phyloP scores from a whole-genome alignment of 2,888 invertebrate genomes.

The Trimorus sp. region DNA sequence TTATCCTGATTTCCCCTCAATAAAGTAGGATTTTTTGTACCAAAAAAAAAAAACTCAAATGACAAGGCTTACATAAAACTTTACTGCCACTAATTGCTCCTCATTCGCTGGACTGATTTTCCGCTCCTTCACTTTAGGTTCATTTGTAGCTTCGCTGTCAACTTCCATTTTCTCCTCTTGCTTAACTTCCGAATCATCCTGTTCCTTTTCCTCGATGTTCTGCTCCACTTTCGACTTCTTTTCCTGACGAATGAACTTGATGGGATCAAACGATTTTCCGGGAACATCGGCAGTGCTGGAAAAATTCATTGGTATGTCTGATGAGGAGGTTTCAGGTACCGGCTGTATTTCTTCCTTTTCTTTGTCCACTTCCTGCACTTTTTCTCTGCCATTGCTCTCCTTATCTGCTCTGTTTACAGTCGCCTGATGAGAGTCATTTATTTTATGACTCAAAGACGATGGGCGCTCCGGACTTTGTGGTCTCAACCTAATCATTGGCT shows the following conservation, averaged over 20 bases:
- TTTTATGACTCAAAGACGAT: background rate
- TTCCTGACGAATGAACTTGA: conserved; percentile 45
- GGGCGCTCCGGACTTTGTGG: background rate
- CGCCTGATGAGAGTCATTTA: too few species aligned
- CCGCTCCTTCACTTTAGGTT: conserved; percentile 35
- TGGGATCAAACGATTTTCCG: conserved; percentile 37
- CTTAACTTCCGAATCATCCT: conserved; percentile 24
- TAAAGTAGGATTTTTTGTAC: background rate
- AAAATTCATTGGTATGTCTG: background rate
- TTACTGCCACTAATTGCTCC: background rate
- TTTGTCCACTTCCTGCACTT: conserved; percentile 21
- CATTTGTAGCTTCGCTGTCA: background rate
- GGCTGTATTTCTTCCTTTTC: conserved; percentile 10
- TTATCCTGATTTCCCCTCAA: background rate
- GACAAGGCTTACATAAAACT: conserved; percentile 38
- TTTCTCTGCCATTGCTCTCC: background rate
- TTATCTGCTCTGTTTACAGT: background rate
- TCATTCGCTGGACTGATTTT: background rate
- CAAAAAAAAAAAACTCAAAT: too few species aligned
- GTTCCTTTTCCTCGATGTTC: conserved; percentile 34
- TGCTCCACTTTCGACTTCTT: conserved; percentile 41
- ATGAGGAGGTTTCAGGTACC: conserved; percentile 2
- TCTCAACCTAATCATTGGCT: conserved; percentile 73
- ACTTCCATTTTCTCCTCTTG: background rate
- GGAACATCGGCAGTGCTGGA: background rate